Base-by-base conservation (phyloP, 2,888 invertebrate species). In the Drosophila macrothrix region DNA sequence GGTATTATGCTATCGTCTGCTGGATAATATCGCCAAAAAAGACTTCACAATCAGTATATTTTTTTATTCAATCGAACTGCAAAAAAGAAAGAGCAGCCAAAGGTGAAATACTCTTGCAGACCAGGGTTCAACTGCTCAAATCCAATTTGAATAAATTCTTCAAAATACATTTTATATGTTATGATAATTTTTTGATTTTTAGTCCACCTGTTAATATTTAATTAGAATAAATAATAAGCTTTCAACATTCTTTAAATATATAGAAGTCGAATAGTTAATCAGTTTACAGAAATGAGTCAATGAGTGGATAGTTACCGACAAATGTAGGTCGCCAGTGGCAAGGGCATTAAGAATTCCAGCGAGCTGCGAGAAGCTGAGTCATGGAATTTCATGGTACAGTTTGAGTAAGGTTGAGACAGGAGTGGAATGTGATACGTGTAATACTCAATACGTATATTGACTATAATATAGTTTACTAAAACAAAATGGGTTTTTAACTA, bases 341-440 rank as follows among this genome's bases (percentile, higher is more conserved):
- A 52, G n/a, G 6, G n/a, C n/a, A 52, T 31, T 29, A n/a, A 75
- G 1, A 56, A 56, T 46, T 19, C 35, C 61, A 29, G 9, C n/a
- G 39, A 60, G 33, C 49, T 61, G 68, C 22, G 12, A 43, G 61
- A 41, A 14, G n/a, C 54, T 82, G 76, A 73, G 63, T 80, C 80
- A 82, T 54, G 25, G 10, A 43, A 55, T 67, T 75, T 55, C 43
- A 1, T 22, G 41, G 43, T 62, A 66, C 29, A 33, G 22, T 28
- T 41, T 37, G 25, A 41, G 37, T 60, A 35, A 35, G 35, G 35
- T 28, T 2, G 43, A 58, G 29, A 29, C 10, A 49, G 12, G 7
- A 28, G 16, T 12, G 12, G 37, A 64, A 25, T 46, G 28, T 12
- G 25, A 43, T 50, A n/a, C 41, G 1, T 4, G n/a, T n/a, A 10